Base-by-base conservation (phyloP, 2,888 invertebrate species). In the Entomobrya multifasciata region DNA sequence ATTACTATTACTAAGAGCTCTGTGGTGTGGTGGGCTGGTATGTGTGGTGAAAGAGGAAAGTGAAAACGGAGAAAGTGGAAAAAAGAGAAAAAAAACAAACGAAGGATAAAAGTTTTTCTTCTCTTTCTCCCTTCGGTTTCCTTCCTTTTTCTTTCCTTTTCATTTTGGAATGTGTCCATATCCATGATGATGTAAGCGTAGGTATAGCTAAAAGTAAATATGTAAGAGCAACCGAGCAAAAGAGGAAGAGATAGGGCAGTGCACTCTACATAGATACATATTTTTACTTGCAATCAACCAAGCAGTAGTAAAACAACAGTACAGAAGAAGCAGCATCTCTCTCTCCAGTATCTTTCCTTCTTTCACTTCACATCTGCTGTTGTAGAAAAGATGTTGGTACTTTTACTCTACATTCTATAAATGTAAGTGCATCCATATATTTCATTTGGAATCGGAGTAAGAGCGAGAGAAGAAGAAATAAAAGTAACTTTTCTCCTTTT, bases 241-340 rank as follows among this genome's bases (percentile, higher is more conserved):
- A 65, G 65, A 65, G 36, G 47, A 65, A 78, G n/a, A 67, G 84
- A 76, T 77, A 76, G 84, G 84, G 84, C 84, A 84, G 84, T 84
- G 84, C 84, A 84, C 84, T 84, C 67, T 74, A 11, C 36, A 67
- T 80, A 67, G 47, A 72, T 72, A 72, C 72, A 72, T 49, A 65
- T n/a, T 65, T 65, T 60, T 60, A 20, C 55, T 65, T 36, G 36
- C 36, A 65, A 30, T 20, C 65, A 65, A 6, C 41, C 41, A 65
- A 36, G 41, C 65, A 47, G 49, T 72, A 30, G 47, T 25, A 25
- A 67, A 30, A 47, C 72, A 70, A n/a, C 8, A 36, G 8, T 36
- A 36, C 36, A 36, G 8, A 36, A 36, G 36, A 6, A 36, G 36
- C 8, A 36, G 36, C 8, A 36, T 4, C 8, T 36, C 5, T 36